These are phyloP conservation scores for Formica selysi DNA, from an alignment of 1,140 invertebrate genomes.

Conservation along the genomic window DNA sequence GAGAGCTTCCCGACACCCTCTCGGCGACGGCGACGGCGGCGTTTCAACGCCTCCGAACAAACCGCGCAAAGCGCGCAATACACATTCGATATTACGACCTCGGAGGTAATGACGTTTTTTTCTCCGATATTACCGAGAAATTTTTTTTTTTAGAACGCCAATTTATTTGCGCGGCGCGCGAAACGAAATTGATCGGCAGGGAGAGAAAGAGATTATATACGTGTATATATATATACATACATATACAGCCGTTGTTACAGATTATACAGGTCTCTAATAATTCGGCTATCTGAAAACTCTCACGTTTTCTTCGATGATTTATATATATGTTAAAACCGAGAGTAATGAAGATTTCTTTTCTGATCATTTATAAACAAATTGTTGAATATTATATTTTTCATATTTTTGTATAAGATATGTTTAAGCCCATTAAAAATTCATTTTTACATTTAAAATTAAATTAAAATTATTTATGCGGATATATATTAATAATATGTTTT, in stretches of 20 bases:
- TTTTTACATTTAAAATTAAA: no score
- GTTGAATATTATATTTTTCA: background rate
- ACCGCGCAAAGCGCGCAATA: slow-evolving; percentile 33
- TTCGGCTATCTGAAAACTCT: slow-evolving; percentile 48
- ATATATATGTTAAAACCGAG: slow-evolving; percentile 38
- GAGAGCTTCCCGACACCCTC: slow-evolving; percentile 73
- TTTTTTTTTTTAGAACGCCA: slow-evolving; percentile 41
- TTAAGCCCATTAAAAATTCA: background rate
- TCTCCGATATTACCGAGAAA: slow-evolving; percentile 51
- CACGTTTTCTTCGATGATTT: slow-evolving; percentile 28
- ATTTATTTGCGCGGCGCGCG: slow-evolving; percentile 51
- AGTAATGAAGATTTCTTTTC: slow-evolving; percentile 27
- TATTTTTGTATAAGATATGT: background rate
- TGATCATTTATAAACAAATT: background rate
- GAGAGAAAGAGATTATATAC: slow-evolving; percentile 21
- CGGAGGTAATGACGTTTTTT: slow-evolving; percentile 66
- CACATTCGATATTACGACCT: slow-evolving; percentile 64
- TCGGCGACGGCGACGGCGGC: slow-evolving; percentile 24
- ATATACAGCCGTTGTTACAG: slow-evolving; percentile 48
- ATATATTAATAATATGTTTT: no score
- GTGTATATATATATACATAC: no score
- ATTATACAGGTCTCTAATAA: slow-evolving; percentile 49
- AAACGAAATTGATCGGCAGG: slow-evolving; percentile 45
- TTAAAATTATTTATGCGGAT: no score
- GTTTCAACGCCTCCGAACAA: slow-evolving; percentile 53